Conservation (phyloP, 2,888 invertebrate species). For the Ethmia dodecea region DNA sequence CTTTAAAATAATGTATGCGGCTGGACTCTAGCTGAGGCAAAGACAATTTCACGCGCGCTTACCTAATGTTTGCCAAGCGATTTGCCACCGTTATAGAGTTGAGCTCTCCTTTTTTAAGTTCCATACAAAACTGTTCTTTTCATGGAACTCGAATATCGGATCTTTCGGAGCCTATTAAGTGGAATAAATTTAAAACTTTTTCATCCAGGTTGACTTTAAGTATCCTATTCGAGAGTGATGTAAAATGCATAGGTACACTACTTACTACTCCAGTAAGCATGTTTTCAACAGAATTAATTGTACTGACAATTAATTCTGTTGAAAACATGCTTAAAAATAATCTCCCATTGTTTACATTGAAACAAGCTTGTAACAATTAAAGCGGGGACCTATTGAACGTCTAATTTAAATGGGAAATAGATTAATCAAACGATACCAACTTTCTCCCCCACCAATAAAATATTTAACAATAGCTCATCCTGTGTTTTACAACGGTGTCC, state of each 20-base stretch:
- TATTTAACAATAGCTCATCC: conserved; percentile 65
- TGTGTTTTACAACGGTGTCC: conserved; percentile 57
- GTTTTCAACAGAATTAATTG: too few relatives aligned
- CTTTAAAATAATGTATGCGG: conserved; percentile 45
- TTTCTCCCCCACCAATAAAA: conserved; percentile 58
- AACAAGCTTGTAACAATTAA: conserved; percentile 54
- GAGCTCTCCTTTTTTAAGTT: conserved; percentile 23
- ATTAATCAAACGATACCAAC: conserved; percentile 69
- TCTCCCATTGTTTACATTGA: conserved; percentile 47
- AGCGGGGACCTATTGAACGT: conserved; percentile 54
- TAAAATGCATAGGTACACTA: too few relatives aligned
- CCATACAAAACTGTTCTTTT: conserved; percentile 2
- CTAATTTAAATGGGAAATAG: conserved; percentile 64
- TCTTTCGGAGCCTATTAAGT: neutral
- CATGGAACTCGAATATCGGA: neutral
- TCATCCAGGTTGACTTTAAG: neutral
- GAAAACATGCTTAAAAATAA: too few relatives aligned
- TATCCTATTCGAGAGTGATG: too few relatives aligned
- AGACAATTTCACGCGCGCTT: conserved; percentile 68
- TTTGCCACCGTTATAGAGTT: conserved; percentile 50
- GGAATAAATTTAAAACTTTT: neutral
- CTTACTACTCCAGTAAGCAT: too few relatives aligned
- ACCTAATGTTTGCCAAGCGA: conserved; percentile 65
- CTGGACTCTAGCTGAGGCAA: conserved; percentile 33
- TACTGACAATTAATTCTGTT: too few relatives aligned